Conservation (phyloP, 2,113 vertebrate species). For the Apeltes quadracus region DNA sequence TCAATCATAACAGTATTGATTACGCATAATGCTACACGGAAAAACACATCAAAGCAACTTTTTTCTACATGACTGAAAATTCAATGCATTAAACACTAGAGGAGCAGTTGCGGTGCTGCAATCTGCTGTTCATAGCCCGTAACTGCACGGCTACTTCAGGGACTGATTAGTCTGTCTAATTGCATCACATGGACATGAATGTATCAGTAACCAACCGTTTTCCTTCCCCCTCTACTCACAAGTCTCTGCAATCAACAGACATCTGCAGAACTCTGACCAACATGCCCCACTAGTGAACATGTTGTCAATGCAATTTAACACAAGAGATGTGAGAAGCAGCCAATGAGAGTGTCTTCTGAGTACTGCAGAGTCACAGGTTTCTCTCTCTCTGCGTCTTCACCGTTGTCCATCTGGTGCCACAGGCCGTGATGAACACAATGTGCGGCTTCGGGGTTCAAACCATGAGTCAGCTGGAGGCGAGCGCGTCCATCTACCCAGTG, state of each 20-base stretch:
- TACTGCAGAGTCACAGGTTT: neutral
- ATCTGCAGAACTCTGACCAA: conserved; percentile 2
- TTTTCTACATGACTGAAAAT: conserved; percentile 39
- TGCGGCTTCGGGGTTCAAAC: conserved; percentile 80
- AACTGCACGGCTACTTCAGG: conserved; percentile 28
- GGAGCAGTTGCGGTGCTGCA: conserved; percentile 61
- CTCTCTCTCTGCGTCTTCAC: neutral
- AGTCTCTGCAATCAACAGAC: neutral
- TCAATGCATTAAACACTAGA: conserved; percentile 48
- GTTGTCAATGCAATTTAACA: conserved; percentile 13
- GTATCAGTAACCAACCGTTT: neutral
- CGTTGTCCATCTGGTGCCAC: conserved; percentile 18
- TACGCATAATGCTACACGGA: conserved; percentile 36
- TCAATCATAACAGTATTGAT: conserved; percentile 51
- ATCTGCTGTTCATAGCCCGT: conserved; percentile 62
- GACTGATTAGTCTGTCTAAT: neutral
- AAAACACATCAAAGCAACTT: conserved; percentile 52
- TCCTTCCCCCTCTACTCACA: conserved; percentile 1
- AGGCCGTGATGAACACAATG: conserved; percentile 82
- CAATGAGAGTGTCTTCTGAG: neutral
- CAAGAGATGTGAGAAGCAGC: neutral
- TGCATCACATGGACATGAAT: conserved; percentile 3
- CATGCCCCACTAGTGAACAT: conserved; percentile 27
- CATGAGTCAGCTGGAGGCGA: conserved; percentile 69
- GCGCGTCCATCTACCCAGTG: conserved; percentile 73